A percentile compares a stretch with the other conserved stretches of the same genome.
These are phyloP conservation scores for Ageneiosus marmoratus DNA, from an alignment of 2,113 vertebrate species.

Conservation along the genomic window DNA sequence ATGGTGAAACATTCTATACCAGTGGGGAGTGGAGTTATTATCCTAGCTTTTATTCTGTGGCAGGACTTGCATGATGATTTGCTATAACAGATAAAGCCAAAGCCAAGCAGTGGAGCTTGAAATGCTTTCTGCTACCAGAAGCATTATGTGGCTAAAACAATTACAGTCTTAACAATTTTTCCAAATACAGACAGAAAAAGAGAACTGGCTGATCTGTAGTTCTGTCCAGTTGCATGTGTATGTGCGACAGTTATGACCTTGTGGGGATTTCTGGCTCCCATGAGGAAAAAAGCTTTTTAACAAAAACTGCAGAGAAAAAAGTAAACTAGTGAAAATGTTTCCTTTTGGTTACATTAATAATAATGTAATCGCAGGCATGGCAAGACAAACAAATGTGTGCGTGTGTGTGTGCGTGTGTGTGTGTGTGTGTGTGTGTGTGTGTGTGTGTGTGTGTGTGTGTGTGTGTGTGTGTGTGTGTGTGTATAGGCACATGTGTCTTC, in stretches of 20 bases:
- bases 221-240: background rate
- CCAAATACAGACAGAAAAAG: background rate
- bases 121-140: background rate
- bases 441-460: background rate
- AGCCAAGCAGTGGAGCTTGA: slow-evolving; percentile 7
- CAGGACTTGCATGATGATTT: background rate
- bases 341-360: background rate
- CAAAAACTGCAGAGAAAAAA: background rate
- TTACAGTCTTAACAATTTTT: background rate
- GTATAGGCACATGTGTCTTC: background rate
- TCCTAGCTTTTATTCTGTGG: background rate
- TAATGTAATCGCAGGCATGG: background rate
- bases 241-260: background rate
- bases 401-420: too few species aligned
- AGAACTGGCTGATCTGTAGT: background rate
- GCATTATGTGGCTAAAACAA: background rate
- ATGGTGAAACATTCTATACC: background rate
- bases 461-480: background rate
- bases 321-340: background rate
- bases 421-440: background rate
- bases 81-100: background rate
- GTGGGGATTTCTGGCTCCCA: background rate
- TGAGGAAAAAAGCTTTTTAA: background rate
- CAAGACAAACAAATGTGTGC: too few species aligned
- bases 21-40: background rate